Evolutionary conservation across 92 coral and sea anemone species (phyloP).

Genomic region (Scolanthus callimorphus): DNA sequence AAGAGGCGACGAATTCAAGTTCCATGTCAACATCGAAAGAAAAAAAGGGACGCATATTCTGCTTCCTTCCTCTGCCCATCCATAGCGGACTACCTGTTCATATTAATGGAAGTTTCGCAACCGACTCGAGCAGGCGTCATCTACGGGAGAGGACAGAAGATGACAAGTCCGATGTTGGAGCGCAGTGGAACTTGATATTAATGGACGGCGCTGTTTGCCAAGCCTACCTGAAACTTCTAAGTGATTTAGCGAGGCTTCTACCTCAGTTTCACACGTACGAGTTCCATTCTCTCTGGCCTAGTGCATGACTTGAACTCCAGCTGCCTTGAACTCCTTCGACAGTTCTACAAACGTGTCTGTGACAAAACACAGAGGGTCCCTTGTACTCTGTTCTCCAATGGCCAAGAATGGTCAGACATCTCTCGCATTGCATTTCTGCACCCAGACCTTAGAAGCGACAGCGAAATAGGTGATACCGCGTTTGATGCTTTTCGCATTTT

Average conservation of each 20-base stretch:
- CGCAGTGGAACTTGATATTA: constrained; percentile 54
- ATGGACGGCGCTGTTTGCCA: constrained; percentile 27
- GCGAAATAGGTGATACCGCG: constrained; percentile 34
- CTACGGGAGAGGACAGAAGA: constrained; percentile 60
- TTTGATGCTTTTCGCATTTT: constrained; percentile 18
- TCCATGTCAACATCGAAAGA: too few species aligned
- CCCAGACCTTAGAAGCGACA: constrained; percentile 40
- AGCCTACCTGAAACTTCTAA: constrained; percentile 54
- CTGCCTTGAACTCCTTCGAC: constrained; percentile 16
- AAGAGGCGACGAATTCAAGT: neutral
- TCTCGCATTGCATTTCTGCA: constrained; percentile 41
- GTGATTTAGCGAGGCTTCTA: constrained; percentile 20
- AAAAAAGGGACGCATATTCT: constrained; percentile 60
- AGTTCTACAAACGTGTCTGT: constrained; percentile 37
- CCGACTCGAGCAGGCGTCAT: too few species aligned
- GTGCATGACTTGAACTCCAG: neutral
- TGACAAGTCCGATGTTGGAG: constrained; percentile 57
- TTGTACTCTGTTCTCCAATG: constrained; percentile 46
- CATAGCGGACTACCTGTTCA: constrained; percentile 70
- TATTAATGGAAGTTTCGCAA: too few species aligned
- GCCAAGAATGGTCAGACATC: constrained; percentile 48
- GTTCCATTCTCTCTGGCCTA: constrained; percentile 61
- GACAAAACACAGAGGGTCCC: neutral
- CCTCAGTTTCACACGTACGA: neutral
- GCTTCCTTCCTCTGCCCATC: constrained; percentile 80